Base-by-base conservation (phyloP, 2,888 invertebrate species). In the Drosophila kuntzei region DNA sequence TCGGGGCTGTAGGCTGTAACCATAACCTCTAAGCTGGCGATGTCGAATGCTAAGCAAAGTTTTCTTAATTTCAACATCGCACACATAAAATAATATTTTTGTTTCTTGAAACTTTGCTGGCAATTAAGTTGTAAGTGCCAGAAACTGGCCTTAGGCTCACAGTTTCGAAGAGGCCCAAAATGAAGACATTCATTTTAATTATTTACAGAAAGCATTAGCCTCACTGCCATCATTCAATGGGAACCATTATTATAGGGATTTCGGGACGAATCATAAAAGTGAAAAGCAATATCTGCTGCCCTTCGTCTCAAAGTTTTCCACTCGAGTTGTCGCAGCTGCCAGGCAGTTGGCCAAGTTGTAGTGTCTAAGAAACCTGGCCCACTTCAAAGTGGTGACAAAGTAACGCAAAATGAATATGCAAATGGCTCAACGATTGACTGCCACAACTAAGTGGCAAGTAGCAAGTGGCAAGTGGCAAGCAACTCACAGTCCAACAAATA, bases 51-150 rank as follows among this genome's bases (percentile, higher is more conserved):
- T 49, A 20, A 60, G 59, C 59, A 71, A 79, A 87, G 79, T 89
- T 84, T 86, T 76, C 79, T 67, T 80, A 76, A 89, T 87, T 87
- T 83, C 64, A 58, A 44, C 58, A 67, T 25, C 51, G 67, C 49
- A 66, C 54, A 67, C 74, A 84, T 79, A 87, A 85, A 84, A 84
- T 87, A 87, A 84, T 84, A 89, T 89, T 85, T 88, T 87, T 84
- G 79, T 87, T 89, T 67, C 37, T 58, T 14, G 50, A 32, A 80
- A 88, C 59, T 80, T 89, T 87, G 49, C 49, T 70, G 74, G 81
- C 81, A 84, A 87, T 89, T 84, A 85, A 76, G 76, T 66, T 73
- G 67, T 67, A 70, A 75, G 82, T 69, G 80, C 54, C 66, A 51
- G 72, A 32, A 50, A 57, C 77, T 57, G 72, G 46, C 66, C 61